phyloP scores from a whole-genome alignment of 2,113 vertebrate genomes.

The Brachionichthys hirsutus region DNA sequence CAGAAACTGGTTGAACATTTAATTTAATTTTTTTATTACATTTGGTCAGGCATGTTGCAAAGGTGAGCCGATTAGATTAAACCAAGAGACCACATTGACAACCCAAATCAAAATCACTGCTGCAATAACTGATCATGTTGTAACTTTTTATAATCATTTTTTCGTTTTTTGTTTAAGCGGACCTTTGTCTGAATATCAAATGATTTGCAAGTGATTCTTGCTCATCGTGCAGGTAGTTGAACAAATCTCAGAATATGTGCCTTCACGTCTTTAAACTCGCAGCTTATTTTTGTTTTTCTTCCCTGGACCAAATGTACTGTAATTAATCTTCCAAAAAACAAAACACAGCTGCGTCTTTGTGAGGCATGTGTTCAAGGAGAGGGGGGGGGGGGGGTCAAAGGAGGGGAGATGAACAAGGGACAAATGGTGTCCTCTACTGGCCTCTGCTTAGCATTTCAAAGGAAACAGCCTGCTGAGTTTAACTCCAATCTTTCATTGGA shows the following conservation, averaged over 20 bases:
- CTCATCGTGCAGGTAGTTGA: neutral
- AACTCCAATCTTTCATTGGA: neutral
- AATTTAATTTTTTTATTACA: too few species aligned
- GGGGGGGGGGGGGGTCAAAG: constrained; percentile 41
- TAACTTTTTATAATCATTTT: too few species aligned
- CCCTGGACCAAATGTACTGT: constrained; percentile 20
- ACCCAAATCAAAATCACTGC: too few species aligned
- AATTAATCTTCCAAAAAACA: constrained; percentile 37
- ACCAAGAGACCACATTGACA: too few species aligned
- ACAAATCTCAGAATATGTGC: neutral
- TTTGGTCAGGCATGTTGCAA: too few species aligned
- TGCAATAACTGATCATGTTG: too few species aligned
- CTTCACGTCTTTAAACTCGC: neutral
- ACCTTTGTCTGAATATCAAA: too few species aligned
- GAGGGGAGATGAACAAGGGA: constrained; percentile 33
- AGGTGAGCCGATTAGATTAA: too few species aligned
- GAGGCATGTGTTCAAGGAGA: constrained; percentile 30
- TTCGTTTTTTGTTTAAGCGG: too few species aligned
- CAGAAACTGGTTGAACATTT: too few species aligned
- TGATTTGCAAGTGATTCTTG: too few species aligned
- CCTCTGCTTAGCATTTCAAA: constrained; percentile 51
- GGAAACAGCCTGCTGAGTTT: constrained; percentile 45
- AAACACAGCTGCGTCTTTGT: constrained; percentile 66
- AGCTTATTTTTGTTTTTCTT: constrained; percentile 17
- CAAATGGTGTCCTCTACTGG: constrained; percentile 71